A percentile compares a stretch with the other conserved stretches of the same genome.
Conservation (phyloP, 2,797 vertebrate species). For the Ctenopoma kingsleyae region DNA sequence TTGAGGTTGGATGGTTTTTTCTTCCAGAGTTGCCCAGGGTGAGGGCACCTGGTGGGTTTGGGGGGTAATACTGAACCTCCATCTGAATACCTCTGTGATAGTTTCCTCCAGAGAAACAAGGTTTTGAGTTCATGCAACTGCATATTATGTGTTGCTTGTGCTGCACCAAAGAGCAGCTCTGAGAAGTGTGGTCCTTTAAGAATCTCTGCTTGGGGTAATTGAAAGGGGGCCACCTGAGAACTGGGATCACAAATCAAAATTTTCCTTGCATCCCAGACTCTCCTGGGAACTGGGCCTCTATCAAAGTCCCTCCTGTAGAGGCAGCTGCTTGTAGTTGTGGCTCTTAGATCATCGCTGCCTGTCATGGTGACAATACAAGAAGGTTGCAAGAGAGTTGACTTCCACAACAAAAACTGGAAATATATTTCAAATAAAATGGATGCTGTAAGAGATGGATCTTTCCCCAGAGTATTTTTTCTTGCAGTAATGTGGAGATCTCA, state of each 20-base stretch:
- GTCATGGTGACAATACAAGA: neutral
- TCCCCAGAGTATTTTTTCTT: neutral
- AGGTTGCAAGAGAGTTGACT: neutral
- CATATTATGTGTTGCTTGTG: neutral
- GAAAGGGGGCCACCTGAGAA: neutral
- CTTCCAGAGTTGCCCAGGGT: neutral
- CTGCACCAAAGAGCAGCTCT: too few species aligned
- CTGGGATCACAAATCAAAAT: neutral
- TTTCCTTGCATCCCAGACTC: neutral
- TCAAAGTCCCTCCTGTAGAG: neutral
- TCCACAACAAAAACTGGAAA: neutral
- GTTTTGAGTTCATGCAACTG: neutral
- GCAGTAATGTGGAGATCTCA: neutral
- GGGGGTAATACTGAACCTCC: neutral
- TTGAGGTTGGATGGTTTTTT: neutral
- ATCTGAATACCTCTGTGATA: neutral
- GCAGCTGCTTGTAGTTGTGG: neutral
- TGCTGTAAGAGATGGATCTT: neutral
- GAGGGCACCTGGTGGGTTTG: neutral
- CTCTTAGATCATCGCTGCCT: neutral
- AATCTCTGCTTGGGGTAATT: neutral
- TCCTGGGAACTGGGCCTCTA: neutral
- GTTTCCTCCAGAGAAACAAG: neutral
- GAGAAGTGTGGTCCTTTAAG: neutral
- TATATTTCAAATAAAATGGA: too few species aligned